Conservation (phyloP, 2,888 invertebrate genomes). For the Ophioninae sp. region DNA sequence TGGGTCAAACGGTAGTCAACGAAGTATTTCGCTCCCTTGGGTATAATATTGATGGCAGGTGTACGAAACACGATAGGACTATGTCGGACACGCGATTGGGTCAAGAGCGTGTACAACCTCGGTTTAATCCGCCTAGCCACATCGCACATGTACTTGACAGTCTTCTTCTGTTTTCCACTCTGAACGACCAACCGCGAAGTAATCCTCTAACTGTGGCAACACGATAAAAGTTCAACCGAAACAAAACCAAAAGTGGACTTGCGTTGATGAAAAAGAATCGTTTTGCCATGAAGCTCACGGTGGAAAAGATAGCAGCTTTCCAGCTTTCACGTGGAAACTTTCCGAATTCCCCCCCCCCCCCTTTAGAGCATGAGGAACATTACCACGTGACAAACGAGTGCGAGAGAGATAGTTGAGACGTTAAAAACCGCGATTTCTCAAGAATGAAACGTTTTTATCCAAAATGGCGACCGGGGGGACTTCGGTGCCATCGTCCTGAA, state of each 20-base stretch:
- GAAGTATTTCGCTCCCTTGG: not conserved
- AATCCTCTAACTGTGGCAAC: slow-evolving; percentile 17
- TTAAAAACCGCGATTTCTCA: too few species aligned
- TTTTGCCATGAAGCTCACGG: not conserved
- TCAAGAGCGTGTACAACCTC: slow-evolving; percentile 31
- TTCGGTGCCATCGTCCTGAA: too few species aligned
- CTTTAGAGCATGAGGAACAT: too few species aligned
- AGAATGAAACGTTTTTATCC: too few species aligned
- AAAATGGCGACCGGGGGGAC: too few species aligned
- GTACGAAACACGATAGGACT: slow-evolving; percentile 23
- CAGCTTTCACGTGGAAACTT: too few species aligned
- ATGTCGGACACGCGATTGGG: slow-evolving; percentile 38
- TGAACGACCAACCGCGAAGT: slow-evolving; percentile 5
- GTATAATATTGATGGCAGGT: not conserved
- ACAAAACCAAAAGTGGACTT: not conserved
- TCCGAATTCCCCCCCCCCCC: too few species aligned
- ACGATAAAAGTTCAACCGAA: not conserved
- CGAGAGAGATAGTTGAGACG: too few species aligned
- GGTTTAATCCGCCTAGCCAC: slow-evolving; percentile 46
- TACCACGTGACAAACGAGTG: too few species aligned
- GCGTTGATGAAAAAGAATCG: not conserved
- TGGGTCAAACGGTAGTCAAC: not conserved
- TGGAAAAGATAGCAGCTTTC: not conserved
- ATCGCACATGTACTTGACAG: slow-evolving; percentile 39
- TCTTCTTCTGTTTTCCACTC: slow-evolving; percentile 43